Percentiles rank a stretch among this genome's conserved stretches.
phyloP scores from a whole-genome alignment of 1,140 invertebrate species.

The Notospermus geniculatus region DNA sequence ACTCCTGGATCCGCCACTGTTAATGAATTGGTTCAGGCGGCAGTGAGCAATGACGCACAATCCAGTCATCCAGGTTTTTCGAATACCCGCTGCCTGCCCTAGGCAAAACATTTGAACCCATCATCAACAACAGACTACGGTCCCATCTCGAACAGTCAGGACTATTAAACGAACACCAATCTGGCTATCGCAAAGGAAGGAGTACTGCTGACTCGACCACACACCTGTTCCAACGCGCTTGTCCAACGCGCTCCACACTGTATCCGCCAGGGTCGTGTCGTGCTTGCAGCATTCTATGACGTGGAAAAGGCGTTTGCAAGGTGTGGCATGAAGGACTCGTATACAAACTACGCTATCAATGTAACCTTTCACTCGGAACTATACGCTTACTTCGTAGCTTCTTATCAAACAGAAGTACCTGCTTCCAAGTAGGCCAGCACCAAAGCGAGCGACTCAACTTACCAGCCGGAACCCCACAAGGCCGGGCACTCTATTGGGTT shows the following conservation, averaged over 20 bases:
- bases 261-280: neutral
- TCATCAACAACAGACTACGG: neutral
- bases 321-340: neutral
- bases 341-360: neutral
- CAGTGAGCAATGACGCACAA: too few species aligned
- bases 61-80: too few species aligned
- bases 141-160: neutral
- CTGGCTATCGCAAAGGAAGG: constrained; percentile 1
- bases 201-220: neutral
- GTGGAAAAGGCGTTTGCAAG: constrained; percentile 6
- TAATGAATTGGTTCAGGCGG: too few species aligned
- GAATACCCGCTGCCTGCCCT: too few species aligned
- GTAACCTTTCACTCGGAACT: neutral
- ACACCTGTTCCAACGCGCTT: neutral
- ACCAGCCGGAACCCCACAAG: neutral
- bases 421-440: neutral
- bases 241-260: too few species aligned
- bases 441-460: neutral
- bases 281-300: neutral
- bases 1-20: too few species aligned
- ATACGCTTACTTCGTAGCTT: neutral
- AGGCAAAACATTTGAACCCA: neutral
- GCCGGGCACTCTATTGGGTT: too few species aligned
- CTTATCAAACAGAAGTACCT: neutral
- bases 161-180: neutral